phyloP scores from a whole-genome alignment of 2,888 invertebrate species.

The Rhagium mordax region DNA sequence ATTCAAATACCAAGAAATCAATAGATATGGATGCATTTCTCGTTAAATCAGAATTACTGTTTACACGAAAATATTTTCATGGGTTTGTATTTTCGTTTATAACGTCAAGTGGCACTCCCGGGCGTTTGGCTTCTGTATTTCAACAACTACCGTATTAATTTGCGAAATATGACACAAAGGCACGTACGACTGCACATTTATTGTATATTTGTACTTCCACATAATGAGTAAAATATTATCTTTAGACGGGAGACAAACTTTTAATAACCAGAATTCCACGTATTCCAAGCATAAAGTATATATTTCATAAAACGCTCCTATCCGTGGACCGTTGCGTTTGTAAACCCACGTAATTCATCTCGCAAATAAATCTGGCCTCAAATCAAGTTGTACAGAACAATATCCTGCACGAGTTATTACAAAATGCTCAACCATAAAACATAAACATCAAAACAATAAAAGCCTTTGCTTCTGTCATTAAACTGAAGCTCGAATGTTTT shows the following conservation, averaged over 20 bases:
- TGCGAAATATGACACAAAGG: too few relatives aligned
- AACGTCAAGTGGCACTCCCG: too few relatives aligned
- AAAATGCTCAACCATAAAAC: conserved; percentile 4
- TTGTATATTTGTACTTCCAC: not conserved
- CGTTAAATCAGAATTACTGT: too few relatives aligned
- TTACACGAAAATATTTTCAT: too few relatives aligned
- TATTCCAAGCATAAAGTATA: not conserved
- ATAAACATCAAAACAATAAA: conserved; percentile 22
- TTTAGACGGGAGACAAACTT: not conserved
- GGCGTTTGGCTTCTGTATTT: too few relatives aligned
- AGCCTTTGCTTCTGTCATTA: conserved; percentile 9
- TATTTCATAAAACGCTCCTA: conserved; percentile 6
- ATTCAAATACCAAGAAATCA: too few relatives aligned
- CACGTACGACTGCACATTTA: too few relatives aligned
- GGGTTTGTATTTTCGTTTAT: too few relatives aligned
- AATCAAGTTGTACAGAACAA: conserved; percentile 16
- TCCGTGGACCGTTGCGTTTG: not conserved
- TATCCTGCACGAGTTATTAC: conserved; percentile 7
- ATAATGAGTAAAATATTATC: not conserved
- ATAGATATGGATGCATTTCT: too few relatives aligned
- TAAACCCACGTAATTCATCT: conserved; percentile 27
- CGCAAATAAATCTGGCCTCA: conserved; percentile 35
- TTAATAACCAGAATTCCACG: not conserved
- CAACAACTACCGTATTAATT: too few relatives aligned
- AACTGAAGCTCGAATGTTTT: conserved; percentile 4